Percentiles rank a stretch among this genome's conserved stretches.
Evolutionary conservation across 2,888 invertebrate species (phyloP).

Genomic region (Ophioninae sp.): DNA sequence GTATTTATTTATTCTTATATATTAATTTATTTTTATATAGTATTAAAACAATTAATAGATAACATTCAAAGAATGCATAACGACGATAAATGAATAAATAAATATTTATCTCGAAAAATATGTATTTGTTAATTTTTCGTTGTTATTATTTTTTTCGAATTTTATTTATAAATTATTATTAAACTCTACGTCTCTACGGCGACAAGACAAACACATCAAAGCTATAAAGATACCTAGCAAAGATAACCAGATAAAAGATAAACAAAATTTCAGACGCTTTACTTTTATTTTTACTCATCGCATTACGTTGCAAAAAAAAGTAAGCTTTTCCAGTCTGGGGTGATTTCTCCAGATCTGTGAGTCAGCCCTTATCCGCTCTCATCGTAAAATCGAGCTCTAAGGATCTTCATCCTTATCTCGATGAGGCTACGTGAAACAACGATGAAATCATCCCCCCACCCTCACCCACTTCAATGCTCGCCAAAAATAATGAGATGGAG

Average conservation of each 20-base stretch:
- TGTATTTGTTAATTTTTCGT: no score
- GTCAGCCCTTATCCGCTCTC: constrained; percentile 27
- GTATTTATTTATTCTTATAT: background rate
- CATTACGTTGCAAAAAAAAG: constrained; percentile 29
- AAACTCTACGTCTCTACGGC: background rate
- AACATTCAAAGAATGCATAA: no score
- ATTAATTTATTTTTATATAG: background rate
- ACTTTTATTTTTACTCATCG: constrained; percentile 14
- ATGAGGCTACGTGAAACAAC: constrained; percentile 55
- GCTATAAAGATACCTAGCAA: background rate
- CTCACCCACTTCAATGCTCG: background rate
- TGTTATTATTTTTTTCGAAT: no score
- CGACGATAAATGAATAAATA: no score
- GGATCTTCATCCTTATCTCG: constrained; percentile 53
- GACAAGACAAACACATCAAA: background rate
- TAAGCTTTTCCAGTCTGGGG: constrained; percentile 18
- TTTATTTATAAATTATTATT: background rate
- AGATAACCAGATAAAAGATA: background rate
- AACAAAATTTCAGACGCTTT: background rate
- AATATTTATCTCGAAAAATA: no score
- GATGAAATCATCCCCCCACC: constrained; percentile 10
- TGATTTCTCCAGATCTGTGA: constrained; percentile 41
- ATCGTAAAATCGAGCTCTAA: constrained; percentile 8
- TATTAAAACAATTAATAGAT: no score
- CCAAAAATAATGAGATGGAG: constrained; percentile 60